Evolutionary conservation across 2,797 vertebrate species (phyloP).

Genomic region (Cheirogaleus major): DNA sequence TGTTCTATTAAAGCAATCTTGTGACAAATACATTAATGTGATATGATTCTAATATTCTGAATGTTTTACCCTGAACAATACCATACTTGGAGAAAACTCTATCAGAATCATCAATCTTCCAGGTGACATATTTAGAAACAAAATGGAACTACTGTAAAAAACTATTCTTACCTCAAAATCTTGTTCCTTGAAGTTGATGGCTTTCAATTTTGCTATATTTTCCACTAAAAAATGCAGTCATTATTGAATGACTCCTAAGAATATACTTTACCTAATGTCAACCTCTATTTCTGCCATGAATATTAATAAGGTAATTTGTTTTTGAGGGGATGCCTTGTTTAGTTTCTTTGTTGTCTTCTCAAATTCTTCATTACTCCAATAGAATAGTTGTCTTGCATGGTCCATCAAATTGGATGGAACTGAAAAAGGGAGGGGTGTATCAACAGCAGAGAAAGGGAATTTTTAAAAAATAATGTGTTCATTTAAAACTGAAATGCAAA

Average conservation of each 20-base stretch:
- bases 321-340: background rate
- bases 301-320: background rate
- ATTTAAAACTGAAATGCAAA: slow-evolving; percentile 62
- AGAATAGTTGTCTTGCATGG: background rate
- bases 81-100: background rate
- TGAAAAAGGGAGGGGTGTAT: background rate
- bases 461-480: slow-evolving; percentile 5
- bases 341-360: background rate
- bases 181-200: background rate
- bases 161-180: background rate
- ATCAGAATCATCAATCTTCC: slow-evolving; percentile 4
- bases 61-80: slow-evolving; percentile 24
- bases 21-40: background rate
- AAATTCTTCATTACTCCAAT: background rate
- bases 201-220: slow-evolving; percentile 33
- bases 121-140: background rate
- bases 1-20: slow-evolving; percentile 40
- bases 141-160: slow-evolving; percentile 4
- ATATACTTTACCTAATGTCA: slow-evolving; percentile 52
- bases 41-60: background rate
- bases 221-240: slow-evolving; percentile 18
- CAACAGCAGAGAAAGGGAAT: background rate
- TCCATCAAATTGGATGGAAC: background rate
- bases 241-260: slow-evolving; percentile 43
- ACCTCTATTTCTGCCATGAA: slow-evolving; percentile 55